Evolutionary conservation across 1,140 invertebrate genomes (phyloP).

Genomic region (Melipona quadrifasciata): DNA sequence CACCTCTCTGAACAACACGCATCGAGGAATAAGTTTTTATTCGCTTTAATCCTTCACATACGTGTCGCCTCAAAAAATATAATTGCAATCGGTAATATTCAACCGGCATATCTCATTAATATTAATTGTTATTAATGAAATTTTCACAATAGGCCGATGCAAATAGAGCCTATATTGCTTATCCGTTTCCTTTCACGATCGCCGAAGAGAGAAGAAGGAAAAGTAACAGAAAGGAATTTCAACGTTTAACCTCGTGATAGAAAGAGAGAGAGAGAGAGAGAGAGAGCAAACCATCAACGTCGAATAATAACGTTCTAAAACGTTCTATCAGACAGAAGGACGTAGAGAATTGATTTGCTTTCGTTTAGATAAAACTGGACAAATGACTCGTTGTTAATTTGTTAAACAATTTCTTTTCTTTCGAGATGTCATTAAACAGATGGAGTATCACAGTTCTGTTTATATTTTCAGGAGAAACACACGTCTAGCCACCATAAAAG

Average conservation of each 20-base stretch:
- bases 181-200: neutral
- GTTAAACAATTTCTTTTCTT: neutral
- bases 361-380: neutral
- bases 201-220: neutral
- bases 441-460: slow-evolving; percentile 50
- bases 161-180: neutral
- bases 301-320: neutral
- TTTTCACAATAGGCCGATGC: neutral
- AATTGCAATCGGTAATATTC: neutral
- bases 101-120: neutral
- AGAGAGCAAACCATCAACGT: neutral
- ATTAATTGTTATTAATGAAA: neutral
- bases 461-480: slow-evolving; percentile 76
- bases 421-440: neutral
- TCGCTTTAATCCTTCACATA: neutral
- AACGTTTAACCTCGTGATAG: neutral
- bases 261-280: neutral
- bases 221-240: neutral
- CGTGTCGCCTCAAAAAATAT: neutral
- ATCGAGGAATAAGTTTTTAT: neutral
- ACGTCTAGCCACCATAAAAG: slow-evolving; percentile 73
- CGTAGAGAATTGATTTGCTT: neutral
- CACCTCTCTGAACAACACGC: neutral
- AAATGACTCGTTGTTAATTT: neutral
- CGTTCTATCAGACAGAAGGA: neutral